phyloP scores from a whole-genome alignment of 2,888 invertebrate species.

The Stenurella melanura region DNA sequence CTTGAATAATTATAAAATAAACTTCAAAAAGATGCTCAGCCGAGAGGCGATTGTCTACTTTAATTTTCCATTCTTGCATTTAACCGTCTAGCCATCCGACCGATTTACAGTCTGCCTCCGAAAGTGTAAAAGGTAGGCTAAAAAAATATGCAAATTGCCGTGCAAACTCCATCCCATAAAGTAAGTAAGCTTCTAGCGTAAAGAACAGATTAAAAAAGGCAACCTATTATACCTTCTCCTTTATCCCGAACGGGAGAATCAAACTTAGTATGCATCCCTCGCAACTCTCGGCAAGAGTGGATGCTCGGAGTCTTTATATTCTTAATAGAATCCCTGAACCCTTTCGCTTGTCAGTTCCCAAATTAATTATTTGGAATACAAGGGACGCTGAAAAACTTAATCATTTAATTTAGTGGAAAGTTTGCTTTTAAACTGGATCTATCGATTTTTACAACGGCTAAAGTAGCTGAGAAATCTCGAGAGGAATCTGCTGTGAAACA shows the following conservation, averaged over 20 bases:
- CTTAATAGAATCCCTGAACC: constrained; percentile 20
- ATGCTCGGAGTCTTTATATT: constrained; percentile 24
- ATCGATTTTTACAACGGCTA: constrained; percentile 5
- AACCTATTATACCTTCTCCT: constrained; percentile 24
- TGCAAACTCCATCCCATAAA: constrained; percentile 23
- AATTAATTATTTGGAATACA: constrained; percentile 26
- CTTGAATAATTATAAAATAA: too few species aligned
- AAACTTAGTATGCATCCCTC: constrained; percentile 32
- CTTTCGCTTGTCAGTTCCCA: constrained; percentile 24
- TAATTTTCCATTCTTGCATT: background rate
- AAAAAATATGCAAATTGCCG: constrained; percentile 33
- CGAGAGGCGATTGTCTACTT: background rate
- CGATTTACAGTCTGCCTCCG: background rate
- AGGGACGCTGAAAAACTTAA: constrained; percentile 16
- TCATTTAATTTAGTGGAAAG: constrained; percentile 31
- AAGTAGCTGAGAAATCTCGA: background rate
- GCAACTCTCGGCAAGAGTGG: background rate
- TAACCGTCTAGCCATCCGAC: background rate
- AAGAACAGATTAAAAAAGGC: constrained; percentile 30
- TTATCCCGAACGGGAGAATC: constrained; percentile 25
- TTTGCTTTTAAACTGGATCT: constrained; percentile 4
- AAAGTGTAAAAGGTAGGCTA: background rate
- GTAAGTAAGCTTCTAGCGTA: constrained; percentile 19
- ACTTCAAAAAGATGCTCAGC: background rate
- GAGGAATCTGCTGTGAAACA: background rate